Conservation (phyloP, 2,113 vertebrate species). For the Seriola dumerili region DNA sequence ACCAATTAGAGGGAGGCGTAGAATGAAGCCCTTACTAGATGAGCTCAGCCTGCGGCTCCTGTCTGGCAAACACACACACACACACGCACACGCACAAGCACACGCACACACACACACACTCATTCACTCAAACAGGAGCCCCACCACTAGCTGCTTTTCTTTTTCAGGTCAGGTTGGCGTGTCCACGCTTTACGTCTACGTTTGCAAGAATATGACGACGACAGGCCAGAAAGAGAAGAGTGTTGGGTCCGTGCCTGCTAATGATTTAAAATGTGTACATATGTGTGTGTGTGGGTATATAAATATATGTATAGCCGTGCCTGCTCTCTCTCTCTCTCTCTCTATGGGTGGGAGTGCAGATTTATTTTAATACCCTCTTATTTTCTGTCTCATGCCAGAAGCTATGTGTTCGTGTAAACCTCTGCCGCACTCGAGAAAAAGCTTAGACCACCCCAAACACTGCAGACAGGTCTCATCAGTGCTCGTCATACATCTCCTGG, state of each 20-base stretch:
- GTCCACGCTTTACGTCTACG: neutral
- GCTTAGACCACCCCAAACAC: conserved; percentile 48
- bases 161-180: conserved; percentile 6
- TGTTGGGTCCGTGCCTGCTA: conserved; percentile 32
- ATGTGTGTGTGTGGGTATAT: conserved; percentile 6
- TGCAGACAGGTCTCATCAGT: conserved; percentile 31
- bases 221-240: neutral
- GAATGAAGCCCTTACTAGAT: conserved; percentile 57
- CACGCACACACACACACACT: neutral
- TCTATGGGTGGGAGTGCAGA: conserved; percentile 35
- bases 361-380: conserved; percentile 63
- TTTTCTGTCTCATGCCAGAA: conserved; percentile 57
- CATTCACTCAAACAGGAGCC: conserved; percentile 8
- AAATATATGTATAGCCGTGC: conserved; percentile 17
- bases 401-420: conserved; percentile 58
- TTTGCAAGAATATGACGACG: conserved; percentile 39
- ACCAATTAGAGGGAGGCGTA: conserved; percentile 57
- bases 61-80: conserved; percentile 42
- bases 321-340: neutral
- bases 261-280: conserved; percentile 55
- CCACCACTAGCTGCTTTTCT: conserved; percentile 2
- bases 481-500: conserved; percentile 12
- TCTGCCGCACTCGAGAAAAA: conserved; percentile 36
- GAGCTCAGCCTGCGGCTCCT: conserved; percentile 66
- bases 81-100: neutral